Evolutionary conservation across 2,113 vertebrate genomes (phyloP), one percentile per base, ranked within the genome.

Genomic region (Caranx ignobilis): DNA sequence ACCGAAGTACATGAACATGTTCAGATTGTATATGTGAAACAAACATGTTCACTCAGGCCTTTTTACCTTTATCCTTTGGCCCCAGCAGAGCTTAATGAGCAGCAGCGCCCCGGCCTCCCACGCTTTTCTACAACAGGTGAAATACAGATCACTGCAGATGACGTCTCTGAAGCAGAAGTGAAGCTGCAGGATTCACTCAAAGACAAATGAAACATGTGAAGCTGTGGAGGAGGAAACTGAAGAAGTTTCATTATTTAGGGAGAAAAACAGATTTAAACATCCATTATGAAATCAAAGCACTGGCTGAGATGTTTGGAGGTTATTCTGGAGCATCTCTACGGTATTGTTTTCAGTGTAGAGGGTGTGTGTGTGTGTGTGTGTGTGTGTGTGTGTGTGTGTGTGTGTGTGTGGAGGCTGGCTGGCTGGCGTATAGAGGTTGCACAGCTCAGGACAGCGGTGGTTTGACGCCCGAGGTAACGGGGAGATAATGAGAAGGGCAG

Each of bases 401-500:
- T 54, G 68, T 52, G 62, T 61, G 35, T 65, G 74, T n/a, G 52
- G 71, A 31, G 57, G 76, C 52, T 64, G 71, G 70, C 26, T 26
- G 26, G 26, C 26, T 26, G 26, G 64, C 54, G 2, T 35, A 21
- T 47, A 78, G 77, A 72, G 77, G 73, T 77, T 87, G 54, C 57
- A 19, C n/a, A 4, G 82, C 82, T 88, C 71, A 71, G 86, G 79
- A 85, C 82, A 77, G 79, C 69, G 41, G 67, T 71, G 74, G 18
- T 76, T 80, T 66, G 81, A 71, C 2, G 86, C 81, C 86, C 2
- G 71, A 71, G 88, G 81, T 77, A 84, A 77, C 79, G 32, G 31
- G 62, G 76, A 70, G 80, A 83, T 87, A 90, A 87, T 81, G 80
- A 79, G 80, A 55, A 81, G 81, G 84, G 84, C 82, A 85, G 61